Percentiles rank a stretch among this genome's conserved stretches.
These are phyloP conservation scores for Tiliacea aurago DNA, from an alignment of 2,888 invertebrate species.

Conservation along the genomic window DNA sequence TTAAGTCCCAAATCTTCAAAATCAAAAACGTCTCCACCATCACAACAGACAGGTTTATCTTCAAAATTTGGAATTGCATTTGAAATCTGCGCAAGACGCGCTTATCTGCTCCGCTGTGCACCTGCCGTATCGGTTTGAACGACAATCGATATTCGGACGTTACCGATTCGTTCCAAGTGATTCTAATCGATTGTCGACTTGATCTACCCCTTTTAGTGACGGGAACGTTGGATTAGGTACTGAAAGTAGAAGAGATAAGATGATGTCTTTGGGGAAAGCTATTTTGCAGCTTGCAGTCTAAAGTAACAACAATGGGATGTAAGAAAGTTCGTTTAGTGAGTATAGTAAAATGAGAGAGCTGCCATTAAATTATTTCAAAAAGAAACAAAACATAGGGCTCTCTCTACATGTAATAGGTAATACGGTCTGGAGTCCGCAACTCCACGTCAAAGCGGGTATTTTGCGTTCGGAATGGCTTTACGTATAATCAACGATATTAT, in stretches of 20 bases:
- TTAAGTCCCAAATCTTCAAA: too few relatives aligned
- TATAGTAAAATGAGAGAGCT: too few relatives aligned
- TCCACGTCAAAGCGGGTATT: too few relatives aligned
- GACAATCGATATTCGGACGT: conserved; percentile 67
- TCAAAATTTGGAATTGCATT: conserved; percentile 73
- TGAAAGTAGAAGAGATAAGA: conserved; percentile 24
- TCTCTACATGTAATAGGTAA: too few relatives aligned
- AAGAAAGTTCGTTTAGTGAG: too few relatives aligned
- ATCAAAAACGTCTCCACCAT: conserved; percentile 21
- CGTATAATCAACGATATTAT: too few relatives aligned
- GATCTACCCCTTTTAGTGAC: conserved; percentile 57
- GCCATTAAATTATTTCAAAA: too few relatives aligned
- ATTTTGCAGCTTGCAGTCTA: not conserved
- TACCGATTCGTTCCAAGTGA: conserved; percentile 60
- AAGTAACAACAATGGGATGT: not conserved
- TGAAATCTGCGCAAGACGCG: conserved; percentile 67
- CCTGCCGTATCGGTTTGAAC: conserved; percentile 68
- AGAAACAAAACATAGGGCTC: too few relatives aligned
- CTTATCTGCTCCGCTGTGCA: conserved; percentile 60
- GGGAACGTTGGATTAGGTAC: conserved; percentile 10
- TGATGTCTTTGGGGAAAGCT: not conserved
- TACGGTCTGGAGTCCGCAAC: too few relatives aligned
- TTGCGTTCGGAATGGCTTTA: too few relatives aligned
- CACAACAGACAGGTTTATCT: conserved; percentile 64
- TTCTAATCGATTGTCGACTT: conserved; percentile 58